phyloP scores from a whole-genome alignment of 1,140 invertebrate genomes.

The Lasioglossum albipes region DNA sequence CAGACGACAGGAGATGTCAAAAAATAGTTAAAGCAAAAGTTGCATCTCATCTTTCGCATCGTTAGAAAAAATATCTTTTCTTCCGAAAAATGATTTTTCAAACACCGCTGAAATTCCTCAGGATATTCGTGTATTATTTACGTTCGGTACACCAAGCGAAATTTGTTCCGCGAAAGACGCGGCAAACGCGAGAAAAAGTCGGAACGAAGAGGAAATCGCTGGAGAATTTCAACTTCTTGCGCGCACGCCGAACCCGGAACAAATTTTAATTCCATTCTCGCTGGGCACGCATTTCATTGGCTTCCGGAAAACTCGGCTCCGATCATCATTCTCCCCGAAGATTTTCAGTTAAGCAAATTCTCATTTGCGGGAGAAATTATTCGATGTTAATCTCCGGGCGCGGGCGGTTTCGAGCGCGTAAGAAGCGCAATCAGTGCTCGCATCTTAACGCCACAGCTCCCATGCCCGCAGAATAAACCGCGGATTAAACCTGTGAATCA shows the following conservation, averaged over 20 bases:
- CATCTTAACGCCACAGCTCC: not conserved
- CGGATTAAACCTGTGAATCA: slow-evolving; percentile 31
- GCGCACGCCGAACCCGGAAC: not conserved
- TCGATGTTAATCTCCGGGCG: slow-evolving; percentile 24
- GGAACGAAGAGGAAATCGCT: not conserved
- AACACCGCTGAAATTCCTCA: too few relatives aligned
- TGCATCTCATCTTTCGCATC: too few relatives aligned
- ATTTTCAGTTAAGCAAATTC: slow-evolving; percentile 12
- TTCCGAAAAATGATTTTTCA: too few relatives aligned
- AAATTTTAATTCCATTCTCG: slow-evolving; percentile 18
- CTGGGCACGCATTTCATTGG: too few relatives aligned
- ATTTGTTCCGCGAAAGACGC: not conserved
- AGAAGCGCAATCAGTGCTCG: slow-evolving; percentile 19
- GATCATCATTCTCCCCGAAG: slow-evolving; percentile 8
- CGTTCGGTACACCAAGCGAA: not conserved
- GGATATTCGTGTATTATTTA: not conserved
- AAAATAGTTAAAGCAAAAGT: too few relatives aligned
- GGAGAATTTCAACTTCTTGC: too few relatives aligned
- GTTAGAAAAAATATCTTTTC: too few relatives aligned
- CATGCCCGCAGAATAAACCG: slow-evolving; percentile 20
- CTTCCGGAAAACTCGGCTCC: not conserved
- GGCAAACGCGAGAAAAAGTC: not conserved
- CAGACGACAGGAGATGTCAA: too few relatives aligned
- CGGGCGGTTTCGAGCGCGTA: slow-evolving; percentile 9
- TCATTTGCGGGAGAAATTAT: slow-evolving; percentile 25